Evolutionary conservation across 2,113 vertebrate species (phyloP).

Genomic region (Herpetotheres cachinnans): DNA sequence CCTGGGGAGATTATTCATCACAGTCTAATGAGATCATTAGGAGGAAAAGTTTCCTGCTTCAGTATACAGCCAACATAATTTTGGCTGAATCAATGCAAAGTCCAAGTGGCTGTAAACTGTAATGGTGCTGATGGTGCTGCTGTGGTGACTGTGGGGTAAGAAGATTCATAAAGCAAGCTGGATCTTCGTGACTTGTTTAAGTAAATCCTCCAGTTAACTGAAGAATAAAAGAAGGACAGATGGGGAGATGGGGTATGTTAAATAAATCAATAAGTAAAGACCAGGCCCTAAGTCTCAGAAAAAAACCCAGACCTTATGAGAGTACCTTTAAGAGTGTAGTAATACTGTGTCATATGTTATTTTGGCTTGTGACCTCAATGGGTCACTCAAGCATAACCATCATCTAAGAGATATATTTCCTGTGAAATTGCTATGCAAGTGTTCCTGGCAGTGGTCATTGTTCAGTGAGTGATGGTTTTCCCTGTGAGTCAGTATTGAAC

Average conservation of each 20-base stretch:
- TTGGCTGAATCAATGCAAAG: background rate
- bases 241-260: background rate
- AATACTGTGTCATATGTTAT: background rate
- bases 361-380: background rate
- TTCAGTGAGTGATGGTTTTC: background rate
- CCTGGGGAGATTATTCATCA: background rate
- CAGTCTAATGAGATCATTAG: constrained; percentile 4
- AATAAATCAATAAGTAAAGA: background rate
- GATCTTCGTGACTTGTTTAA: background rate
- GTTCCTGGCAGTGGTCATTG: background rate
- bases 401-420: background rate
- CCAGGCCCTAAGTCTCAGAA: background rate
- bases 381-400: background rate
- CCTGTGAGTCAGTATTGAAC: background rate
- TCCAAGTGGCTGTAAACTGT: background rate
- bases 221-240: background rate
- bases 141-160: background rate
- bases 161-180: background rate
- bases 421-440: background rate
- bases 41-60: background rate
- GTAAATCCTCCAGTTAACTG: background rate
- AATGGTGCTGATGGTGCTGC: background rate
- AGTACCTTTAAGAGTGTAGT: background rate
- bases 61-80: background rate
- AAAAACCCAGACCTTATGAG: background rate